phyloP scores from a whole-genome alignment of 2,888 invertebrate species.

The Dicycla oo region DNA sequence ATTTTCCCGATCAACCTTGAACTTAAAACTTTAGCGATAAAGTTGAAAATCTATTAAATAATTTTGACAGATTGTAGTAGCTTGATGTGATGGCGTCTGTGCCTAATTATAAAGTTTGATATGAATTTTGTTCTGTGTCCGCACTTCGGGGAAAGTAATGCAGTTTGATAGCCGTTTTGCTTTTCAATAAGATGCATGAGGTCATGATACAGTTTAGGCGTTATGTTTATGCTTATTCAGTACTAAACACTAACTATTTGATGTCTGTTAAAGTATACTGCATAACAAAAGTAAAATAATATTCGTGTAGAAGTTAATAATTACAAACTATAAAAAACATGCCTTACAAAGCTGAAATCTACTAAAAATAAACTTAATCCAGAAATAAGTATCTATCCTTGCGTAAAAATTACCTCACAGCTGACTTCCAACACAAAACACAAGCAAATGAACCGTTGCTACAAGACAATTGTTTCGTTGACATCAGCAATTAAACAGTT shows the following conservation, averaged over 20 bases:
- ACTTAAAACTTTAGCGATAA: too few species aligned
- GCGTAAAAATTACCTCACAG: conserved; percentile 31
- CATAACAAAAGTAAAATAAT: background rate
- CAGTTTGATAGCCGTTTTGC: conserved; percentile 13
- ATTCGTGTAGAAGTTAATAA: background rate
- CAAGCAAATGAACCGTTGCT: conserved; percentile 55
- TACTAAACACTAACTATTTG: conserved; percentile 39
- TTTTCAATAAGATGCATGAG: conserved; percentile 26
- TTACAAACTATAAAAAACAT: too few species aligned
- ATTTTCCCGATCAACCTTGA: too few species aligned
- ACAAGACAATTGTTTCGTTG: conserved; percentile 68
- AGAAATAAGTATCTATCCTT: background rate
- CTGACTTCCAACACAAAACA: conserved; percentile 36
- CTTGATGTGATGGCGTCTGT: too few species aligned
- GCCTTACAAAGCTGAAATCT: background rate
- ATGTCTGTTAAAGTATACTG: background rate
- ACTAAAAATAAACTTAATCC: background rate
- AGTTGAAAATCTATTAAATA: too few species aligned
- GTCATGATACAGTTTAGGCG: background rate
- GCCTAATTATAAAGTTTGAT: background rate
- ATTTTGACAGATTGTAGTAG: too few species aligned
- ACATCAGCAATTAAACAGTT: conserved; percentile 74
- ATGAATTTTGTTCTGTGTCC: conserved; percentile 9
- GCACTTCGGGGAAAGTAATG: background rate
- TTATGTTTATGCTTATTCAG: conserved; percentile 34